Percentiles rank a stretch among this genome's conserved stretches.
Conservation (phyloP, 2,797 vertebrate species). For the Poecilia velifera region DNA sequence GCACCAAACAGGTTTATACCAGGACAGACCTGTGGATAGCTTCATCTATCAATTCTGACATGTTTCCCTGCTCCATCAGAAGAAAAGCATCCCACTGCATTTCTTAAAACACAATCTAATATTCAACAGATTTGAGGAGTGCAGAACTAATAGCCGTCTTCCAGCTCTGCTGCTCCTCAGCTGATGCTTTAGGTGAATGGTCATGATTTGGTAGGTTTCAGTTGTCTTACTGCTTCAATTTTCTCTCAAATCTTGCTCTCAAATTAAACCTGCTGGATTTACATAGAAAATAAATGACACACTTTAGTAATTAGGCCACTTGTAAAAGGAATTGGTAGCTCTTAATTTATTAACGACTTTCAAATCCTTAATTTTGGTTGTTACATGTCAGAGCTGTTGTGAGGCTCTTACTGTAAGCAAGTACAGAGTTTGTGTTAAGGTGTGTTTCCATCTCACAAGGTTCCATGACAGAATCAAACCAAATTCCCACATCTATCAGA, state of each 20-base stretch:
- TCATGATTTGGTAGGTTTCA: background rate
- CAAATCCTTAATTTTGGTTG: background rate
- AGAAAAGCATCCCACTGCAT: background rate
- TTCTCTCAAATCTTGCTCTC: slow-evolving; percentile 1
- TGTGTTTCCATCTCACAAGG: slow-evolving; percentile 27
- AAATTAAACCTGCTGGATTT: background rate
- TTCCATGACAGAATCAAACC: slow-evolving; percentile 41
- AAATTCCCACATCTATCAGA: slow-evolving; percentile 52
- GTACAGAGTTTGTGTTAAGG: slow-evolving; percentile 23
- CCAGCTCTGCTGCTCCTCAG: background rate
- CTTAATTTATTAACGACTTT: background rate
- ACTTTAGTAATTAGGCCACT: background rate
- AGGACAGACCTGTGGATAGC: background rate
- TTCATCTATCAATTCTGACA: background rate
- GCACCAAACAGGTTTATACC: background rate
- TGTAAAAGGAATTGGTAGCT: background rate
- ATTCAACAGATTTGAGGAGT: background rate
- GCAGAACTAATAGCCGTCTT: background rate
- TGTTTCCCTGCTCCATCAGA: background rate
- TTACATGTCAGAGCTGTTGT: background rate
- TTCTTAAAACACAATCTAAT: background rate
- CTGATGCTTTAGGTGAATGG: background rate
- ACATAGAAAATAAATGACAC: background rate
- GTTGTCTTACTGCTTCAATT: background rate
- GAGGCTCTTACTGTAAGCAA: background rate